Conservation (phyloP, 35 echinoderm and acorn worm species). For the Patiria miniata region DNA sequence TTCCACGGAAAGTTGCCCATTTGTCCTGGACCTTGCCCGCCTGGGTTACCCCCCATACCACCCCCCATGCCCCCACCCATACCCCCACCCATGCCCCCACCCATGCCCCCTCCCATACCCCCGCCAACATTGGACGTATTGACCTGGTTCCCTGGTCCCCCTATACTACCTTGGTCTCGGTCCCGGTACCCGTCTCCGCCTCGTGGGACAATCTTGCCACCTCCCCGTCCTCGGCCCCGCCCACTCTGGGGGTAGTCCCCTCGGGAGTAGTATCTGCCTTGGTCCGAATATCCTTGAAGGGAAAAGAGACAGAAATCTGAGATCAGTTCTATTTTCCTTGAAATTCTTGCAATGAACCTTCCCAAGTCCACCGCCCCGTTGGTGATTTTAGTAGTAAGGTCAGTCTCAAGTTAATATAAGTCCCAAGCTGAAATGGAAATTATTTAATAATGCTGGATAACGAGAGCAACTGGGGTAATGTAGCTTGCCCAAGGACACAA, state of each 20-base stretch:
- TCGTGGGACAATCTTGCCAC: not conserved
- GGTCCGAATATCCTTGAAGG: conserved; percentile 1
- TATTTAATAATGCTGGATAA: no score
- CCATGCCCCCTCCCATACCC: conserved; percentile 21
- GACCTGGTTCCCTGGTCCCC: conserved; percentile 10
- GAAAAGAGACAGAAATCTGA: not conserved
- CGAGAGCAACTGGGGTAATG: no score
- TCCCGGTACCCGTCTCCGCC: conserved; percentile 3
- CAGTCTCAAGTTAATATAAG: no score
- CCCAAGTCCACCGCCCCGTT: no score
- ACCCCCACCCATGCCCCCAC: conserved; percentile 15
- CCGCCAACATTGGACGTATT: conserved; percentile 27
- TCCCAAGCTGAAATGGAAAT: no score
- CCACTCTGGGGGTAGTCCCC: conserved; percentile 2
- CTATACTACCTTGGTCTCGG: conserved; percentile 23
- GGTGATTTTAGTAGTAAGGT: no score
- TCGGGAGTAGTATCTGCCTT: conserved; percentile 7
- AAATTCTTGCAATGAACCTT: no score
- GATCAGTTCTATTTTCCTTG: no score
- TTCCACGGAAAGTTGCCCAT: conserved; percentile 38
- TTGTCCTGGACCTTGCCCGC: conserved; percentile 16
- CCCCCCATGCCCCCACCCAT: conserved; percentile 4
- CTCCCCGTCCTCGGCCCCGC: not conserved
- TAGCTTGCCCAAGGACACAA: no score
- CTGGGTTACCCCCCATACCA: conserved; percentile 38